A percentile compares a stretch with the other conserved stretches of the same genome.
phyloP scores from a whole-genome alignment of 2,113 vertebrate species.

The Corythaeola cristata region DNA sequence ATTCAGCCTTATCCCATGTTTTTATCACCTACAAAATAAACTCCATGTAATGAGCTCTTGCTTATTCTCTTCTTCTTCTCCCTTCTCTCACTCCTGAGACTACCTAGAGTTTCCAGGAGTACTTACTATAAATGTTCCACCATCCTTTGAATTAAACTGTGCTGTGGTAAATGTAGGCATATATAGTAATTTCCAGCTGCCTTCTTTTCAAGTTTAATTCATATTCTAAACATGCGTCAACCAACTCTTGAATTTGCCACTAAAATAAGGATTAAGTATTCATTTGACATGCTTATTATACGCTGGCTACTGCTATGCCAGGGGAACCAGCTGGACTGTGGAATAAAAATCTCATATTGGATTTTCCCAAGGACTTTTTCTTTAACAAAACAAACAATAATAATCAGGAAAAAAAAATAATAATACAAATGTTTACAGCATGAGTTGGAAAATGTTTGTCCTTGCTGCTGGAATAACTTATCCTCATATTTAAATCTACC shows the following conservation, averaged over 20 bases:
- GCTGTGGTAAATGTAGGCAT: neutral
- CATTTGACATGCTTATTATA: conserved; percentile 48
- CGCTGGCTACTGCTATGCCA: conserved; percentile 1
- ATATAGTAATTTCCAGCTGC: conserved; percentile 10
- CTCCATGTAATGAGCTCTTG: neutral
- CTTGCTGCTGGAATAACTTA: neutral
- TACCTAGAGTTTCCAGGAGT: neutral
- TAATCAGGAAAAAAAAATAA: neutral
- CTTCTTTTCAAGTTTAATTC: conserved; percentile 20
- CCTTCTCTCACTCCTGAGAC: neutral
- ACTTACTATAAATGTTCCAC: neutral
- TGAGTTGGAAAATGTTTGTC: neutral
- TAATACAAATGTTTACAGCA: neutral
- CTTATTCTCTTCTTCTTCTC: neutral
- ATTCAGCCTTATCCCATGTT: neutral
- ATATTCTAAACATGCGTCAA: conserved; percentile 7
- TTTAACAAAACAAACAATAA: neutral
- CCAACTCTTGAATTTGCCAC: conserved; percentile 22
- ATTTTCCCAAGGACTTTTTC: neutral
- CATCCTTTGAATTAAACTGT: neutral
- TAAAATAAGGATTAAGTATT: conserved; percentile 61
- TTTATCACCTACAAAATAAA: neutral
- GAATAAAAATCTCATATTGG: conserved; percentile 24
- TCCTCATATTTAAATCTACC: neutral
- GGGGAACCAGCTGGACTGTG: conserved; percentile 8